Conservation (phyloP, 64 coral and sea anemone genomes). For the Dendronephthya gigantea region DNA sequence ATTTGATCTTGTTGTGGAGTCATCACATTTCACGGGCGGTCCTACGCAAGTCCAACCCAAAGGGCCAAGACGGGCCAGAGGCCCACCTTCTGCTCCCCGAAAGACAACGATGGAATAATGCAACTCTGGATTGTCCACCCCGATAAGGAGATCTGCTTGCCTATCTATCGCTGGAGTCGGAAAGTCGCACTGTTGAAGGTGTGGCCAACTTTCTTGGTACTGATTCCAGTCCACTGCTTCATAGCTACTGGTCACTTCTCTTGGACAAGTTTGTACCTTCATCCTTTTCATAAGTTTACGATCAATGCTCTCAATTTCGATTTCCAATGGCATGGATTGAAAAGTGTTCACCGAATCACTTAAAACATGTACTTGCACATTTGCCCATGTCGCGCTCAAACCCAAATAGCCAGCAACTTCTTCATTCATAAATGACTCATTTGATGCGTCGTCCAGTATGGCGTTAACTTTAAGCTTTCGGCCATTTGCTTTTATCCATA, state of each 20-base stretch:
- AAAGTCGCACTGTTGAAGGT: not conserved
- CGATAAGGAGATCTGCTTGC: not conserved
- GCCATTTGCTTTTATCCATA: slow-evolving; percentile 4
- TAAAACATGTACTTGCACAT: not conserved
- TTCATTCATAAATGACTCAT: slow-evolving; percentile 5
- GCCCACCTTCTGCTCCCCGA: not conserved
- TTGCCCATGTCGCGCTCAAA: not conserved
- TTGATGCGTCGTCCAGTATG: not conserved
- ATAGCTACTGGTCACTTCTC: not conserved
- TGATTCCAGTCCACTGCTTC: not conserved
- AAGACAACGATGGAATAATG: not conserved
- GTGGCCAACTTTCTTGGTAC: not conserved
- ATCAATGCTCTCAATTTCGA: not conserved
- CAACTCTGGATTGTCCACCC: not conserved
- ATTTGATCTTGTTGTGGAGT: not conserved
- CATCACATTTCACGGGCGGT: not conserved
- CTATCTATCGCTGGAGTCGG: not conserved
- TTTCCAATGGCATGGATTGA: not conserved
- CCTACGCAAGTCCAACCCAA: not conserved
- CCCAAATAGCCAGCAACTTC: not conserved
- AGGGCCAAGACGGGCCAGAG: not conserved
- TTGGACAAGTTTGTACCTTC: not conserved
- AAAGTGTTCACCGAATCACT: not conserved
- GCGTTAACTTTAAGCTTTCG: not conserved
- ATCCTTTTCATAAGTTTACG: not conserved